A percentile compares a stretch with the other conserved stretches of the same genome.
Conservation (phyloP, 2,888 invertebrate genomes). For the Notocelia uddmanniana region DNA sequence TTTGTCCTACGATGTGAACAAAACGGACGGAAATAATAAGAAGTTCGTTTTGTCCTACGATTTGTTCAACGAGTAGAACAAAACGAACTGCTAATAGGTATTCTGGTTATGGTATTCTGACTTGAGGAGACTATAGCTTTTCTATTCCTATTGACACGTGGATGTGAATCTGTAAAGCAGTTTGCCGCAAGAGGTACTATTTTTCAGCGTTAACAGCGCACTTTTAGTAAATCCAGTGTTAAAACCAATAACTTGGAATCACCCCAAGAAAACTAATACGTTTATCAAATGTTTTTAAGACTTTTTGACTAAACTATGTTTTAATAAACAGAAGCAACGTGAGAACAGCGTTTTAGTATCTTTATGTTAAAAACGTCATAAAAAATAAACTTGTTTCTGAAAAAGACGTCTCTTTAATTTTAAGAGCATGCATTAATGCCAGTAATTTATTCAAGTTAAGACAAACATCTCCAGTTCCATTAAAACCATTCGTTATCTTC, state of each 20-base stretch:
- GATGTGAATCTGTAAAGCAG: neutral
- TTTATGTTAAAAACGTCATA: constrained; percentile 1
- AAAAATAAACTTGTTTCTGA: neutral
- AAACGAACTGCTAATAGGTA: too few relatives aligned
- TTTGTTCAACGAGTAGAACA: too few relatives aligned
- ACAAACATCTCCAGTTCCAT: constrained; percentile 39
- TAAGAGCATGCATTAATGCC: constrained; percentile 5
- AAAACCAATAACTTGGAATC: neutral
- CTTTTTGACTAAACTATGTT: neutral
- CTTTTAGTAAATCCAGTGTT: neutral
- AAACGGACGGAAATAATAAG: too few relatives aligned
- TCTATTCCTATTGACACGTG: too few relatives aligned
- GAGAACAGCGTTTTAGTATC: neutral
- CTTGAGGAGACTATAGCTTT: too few relatives aligned
- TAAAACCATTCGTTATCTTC: constrained; percentile 30
- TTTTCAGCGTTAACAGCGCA: neutral
- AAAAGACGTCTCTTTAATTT: neutral
- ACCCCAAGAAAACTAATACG: neutral
- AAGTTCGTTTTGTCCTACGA: too few relatives aligned
- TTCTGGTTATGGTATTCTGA: too few relatives aligned
- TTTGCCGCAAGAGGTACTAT: neutral
- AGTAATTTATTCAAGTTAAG: constrained; percentile 30
- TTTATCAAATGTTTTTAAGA: neutral
- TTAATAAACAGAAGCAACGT: neutral
- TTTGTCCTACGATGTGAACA: too few relatives aligned